Base-by-base conservation (phyloP, 2,888 invertebrate genomes). In the Myathropa florea region DNA sequence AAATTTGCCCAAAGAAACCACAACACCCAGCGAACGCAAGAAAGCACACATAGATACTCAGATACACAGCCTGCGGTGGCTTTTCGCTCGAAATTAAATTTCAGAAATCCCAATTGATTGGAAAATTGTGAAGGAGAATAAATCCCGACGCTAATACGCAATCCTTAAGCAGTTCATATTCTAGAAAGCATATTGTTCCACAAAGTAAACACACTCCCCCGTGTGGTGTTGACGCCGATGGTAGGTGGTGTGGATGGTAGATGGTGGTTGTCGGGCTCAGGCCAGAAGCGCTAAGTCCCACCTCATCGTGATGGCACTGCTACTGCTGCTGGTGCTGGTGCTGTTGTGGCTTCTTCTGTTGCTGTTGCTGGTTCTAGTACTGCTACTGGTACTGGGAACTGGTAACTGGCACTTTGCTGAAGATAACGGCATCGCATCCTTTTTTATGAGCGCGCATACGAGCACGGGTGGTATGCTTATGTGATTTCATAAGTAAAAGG, bases 91-190 rank as follows among this genome's bases (percentile, higher is more conserved):
- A 86, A 86, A 86, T 83, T 86, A 79, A 86, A 86, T 86, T 86
- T 86, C 83, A 79, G 82, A 86, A 83, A 86, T 86, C 86, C 82
- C 82, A 79, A 86, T 86, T 86, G 86, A 86, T 86, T 86, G 86
- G 86, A 86, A 86, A 83, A 86, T 86, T 86, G 82, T 86, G 86
- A 86, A 79, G 82, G 71, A 79, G 83, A 83, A 86, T 86, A 83
- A 86, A 82, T 86, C 86, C 86, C 78, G 78, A 73, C 86, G 75
- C 78, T 86, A 78, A 86, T 83, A 76, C 86, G 82, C 82, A 82
- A 82, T 78, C 86, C 82, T 83, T 83, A 78, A 86, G 86, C 83
- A 83, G 86, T 86, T 86, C 86, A 86, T 86, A 86, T 83, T 79
- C 82, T 73, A n/a, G 61, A 79, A 55, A 83, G 86, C 86, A 83